A percentile compares a stretch with the other conserved stretches of the same genome.
phyloP scores from a whole-genome alignment of 2,888 invertebrate genomes.

The Hoplodrina ambigua region DNA sequence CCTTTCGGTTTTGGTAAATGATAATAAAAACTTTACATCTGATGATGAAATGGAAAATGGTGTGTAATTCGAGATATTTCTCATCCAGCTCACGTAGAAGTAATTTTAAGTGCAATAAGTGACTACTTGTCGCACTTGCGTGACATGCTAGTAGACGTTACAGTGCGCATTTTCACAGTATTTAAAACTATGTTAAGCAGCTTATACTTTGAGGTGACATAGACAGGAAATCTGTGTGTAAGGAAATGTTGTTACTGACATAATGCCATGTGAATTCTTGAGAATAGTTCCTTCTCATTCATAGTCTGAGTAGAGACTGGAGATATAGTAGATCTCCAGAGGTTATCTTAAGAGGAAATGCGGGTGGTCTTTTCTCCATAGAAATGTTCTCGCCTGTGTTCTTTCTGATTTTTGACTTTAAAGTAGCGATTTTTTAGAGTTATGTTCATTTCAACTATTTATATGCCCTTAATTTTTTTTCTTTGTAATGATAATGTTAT shows the following conservation, averaged over 20 bases:
- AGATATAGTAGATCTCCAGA: neutral
- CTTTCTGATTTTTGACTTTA: too few relatives aligned
- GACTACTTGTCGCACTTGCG: conserved; percentile 19
- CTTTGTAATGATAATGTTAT: too few relatives aligned
- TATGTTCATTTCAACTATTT: too few relatives aligned
- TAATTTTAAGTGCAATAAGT: conserved; percentile 36
- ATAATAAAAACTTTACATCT: conserved; percentile 10
- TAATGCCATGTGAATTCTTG: conserved; percentile 1
- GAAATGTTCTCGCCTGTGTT: too few relatives aligned
- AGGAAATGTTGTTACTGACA: conserved; percentile 14
- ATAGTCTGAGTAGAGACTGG: neutral
- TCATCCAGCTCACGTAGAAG: conserved; percentile 30
- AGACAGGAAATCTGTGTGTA: conserved; percentile 33
- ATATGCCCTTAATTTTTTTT: too few relatives aligned
- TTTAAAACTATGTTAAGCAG: conserved; percentile 36
- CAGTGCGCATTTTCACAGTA: conserved; percentile 35
- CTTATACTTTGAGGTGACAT: conserved; percentile 15
- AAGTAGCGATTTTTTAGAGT: too few relatives aligned
- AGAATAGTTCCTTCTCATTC: conserved; percentile 2
- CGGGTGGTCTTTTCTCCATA: too few relatives aligned
- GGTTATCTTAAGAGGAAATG: too few relatives aligned
- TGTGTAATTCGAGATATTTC: conserved; percentile 24
- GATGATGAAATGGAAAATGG: conserved; percentile 19
- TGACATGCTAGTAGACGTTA: conserved; percentile 16
- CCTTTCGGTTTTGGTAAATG: conserved; percentile 31